A percentile compares a stretch with the other conserved stretches of the same genome.
Evolutionary conservation across 2,113 vertebrate species (phyloP).

Genomic region (Addax nasomaculatus): DNA sequence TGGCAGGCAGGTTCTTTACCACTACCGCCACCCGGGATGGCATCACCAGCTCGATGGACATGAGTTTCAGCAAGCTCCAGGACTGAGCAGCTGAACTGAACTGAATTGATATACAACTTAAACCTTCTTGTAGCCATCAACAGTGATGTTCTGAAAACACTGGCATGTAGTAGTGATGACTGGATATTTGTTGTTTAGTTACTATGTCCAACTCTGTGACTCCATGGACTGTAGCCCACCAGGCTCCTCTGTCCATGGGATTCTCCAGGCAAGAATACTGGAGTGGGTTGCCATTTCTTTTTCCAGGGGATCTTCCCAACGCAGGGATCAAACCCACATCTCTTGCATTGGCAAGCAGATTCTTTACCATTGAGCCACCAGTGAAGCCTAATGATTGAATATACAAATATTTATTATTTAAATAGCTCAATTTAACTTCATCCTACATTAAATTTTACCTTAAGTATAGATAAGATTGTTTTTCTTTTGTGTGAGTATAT

Average conservation of each 20-base stretch:
- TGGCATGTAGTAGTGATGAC: not conserved
- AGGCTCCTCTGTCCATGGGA: not conserved
- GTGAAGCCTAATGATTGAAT: not conserved
- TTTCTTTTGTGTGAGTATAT: not conserved
- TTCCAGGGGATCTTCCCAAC: not conserved
- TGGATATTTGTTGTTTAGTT: not conserved
- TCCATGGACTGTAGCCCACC: not conserved
- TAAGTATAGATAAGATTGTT: not conserved
- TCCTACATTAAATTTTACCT: not conserved
- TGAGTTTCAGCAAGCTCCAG: not conserved
- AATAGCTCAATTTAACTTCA: not conserved
- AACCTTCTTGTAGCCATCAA: not conserved
- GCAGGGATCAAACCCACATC: accelerated
- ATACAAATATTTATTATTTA: not conserved
- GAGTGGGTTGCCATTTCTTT: not conserved
- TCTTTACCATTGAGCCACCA: not conserved
- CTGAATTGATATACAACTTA: not conserved
- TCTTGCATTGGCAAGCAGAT: not conserved
- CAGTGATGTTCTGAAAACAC: not conserved
- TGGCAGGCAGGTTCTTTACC: not conserved
- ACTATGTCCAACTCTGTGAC: not conserved
- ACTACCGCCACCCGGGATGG: not conserved
- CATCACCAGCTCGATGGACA: not conserved
- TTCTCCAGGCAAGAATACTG: not conserved
- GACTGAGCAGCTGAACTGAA: not conserved